phyloP scores from a whole-genome alignment of 2,113 vertebrate genomes.

The Sapayoa aenigma region DNA sequence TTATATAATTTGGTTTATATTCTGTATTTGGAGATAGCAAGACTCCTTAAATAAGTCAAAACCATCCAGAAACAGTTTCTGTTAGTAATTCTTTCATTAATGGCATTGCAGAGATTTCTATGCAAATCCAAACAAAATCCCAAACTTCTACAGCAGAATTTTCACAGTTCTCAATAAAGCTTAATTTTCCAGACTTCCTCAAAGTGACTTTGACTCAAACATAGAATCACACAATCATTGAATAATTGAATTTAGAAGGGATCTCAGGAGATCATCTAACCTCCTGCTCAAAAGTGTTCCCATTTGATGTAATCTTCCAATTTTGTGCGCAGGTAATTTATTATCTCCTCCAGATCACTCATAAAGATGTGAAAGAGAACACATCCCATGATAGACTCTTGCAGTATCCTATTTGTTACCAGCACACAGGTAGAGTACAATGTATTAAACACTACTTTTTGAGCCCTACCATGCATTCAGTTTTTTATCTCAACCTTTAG shows the following conservation, averaged over 20 bases:
- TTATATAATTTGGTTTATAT: neutral
- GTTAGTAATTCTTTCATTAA: neutral
- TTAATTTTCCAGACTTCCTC: neutral
- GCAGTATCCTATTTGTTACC: neutral
- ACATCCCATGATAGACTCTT: accelerated
- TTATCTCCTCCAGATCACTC: neutral
- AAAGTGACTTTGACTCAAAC: neutral
- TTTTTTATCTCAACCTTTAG: neutral
- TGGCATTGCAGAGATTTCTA: neutral
- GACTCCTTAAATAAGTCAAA: neutral
- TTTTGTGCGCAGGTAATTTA: neutral
- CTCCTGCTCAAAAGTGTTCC: neutral
- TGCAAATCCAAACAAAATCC: neutral
- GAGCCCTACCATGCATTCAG: neutral
- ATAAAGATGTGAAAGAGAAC: neutral
- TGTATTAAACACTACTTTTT: neutral
- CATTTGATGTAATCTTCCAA: neutral
- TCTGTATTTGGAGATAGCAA: neutral
- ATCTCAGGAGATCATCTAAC: neutral
- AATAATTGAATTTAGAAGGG: neutral
- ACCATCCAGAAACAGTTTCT: neutral
- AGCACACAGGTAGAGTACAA: neutral
- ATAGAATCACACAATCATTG: neutral
- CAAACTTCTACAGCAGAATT: neutral
- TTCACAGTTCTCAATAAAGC: neutral